These are phyloP conservation scores for Decapterus maruadsi DNA, from an alignment of 2,797 vertebrate genomes.

Conservation along the genomic window DNA sequence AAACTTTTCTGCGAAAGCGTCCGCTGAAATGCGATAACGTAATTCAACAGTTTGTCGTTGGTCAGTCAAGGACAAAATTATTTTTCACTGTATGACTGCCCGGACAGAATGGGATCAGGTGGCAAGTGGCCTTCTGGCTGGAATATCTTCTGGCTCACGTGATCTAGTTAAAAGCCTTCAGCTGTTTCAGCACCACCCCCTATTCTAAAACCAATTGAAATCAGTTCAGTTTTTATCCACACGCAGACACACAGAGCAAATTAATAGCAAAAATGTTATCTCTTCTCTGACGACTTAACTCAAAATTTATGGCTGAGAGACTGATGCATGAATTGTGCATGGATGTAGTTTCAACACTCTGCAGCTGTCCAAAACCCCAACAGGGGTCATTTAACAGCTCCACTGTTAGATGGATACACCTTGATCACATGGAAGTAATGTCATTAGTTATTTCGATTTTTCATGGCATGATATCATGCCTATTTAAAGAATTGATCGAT, in stretches of 20 bases:
- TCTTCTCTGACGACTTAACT: background rate
- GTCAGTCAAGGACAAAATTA: background rate
- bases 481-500: too few species aligned
- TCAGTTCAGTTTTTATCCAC: background rate
- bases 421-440: too few species aligned
- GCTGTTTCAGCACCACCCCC: background rate
- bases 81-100: background rate
- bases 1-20: background rate
- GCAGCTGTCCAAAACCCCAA: background rate
- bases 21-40: background rate
- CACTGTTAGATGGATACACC: background rate
- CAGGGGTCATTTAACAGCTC: background rate
- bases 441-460: too few species aligned
- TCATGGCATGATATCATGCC: too few species aligned
- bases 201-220: background rate
- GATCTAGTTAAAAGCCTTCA: background rate
- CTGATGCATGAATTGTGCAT: background rate
- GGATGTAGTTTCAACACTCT: background rate
- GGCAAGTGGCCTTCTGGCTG: background rate
- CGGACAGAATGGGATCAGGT: background rate
- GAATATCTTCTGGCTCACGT: background rate
- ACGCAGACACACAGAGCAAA: background rate
- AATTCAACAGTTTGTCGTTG: too few species aligned
- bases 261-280: too few species aligned
- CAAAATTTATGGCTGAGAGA: background rate